A percentile compares a stretch with the other conserved stretches of the same genome.
phyloP scores from a whole-genome alignment of 2,113 vertebrate genomes.

The Saguinus imperator region DNA sequence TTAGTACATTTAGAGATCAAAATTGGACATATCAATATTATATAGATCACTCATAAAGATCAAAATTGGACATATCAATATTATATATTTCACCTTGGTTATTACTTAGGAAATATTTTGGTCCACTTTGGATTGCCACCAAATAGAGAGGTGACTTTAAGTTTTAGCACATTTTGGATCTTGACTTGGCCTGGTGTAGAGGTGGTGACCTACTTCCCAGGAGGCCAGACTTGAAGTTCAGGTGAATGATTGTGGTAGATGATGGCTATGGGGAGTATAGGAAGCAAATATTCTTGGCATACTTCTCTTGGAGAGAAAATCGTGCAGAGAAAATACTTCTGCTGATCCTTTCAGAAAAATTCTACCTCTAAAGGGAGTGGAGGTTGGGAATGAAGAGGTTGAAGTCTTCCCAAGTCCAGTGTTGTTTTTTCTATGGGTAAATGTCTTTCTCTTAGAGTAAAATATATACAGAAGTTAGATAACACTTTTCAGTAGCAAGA shows the following conservation, averaged over 20 bases:
- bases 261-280: neutral
- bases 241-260: neutral
- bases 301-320: neutral
- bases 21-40: neutral
- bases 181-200: neutral
- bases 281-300: neutral
- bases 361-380: neutral
- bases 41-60: neutral
- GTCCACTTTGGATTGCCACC: neutral
- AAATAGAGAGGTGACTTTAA: neutral
- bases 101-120: neutral
- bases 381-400: neutral
- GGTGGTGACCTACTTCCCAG: neutral
- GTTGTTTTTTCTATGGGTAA: neutral
- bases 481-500: neutral
- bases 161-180: neutral
- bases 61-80: neutral
- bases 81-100: neutral
- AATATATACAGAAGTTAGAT: neutral
- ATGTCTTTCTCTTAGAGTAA: neutral
- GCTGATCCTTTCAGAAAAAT: neutral
- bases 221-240: neutral
- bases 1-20: neutral
- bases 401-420: neutral
- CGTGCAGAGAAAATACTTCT: neutral